A percentile compares a stretch with the other conserved stretches of the same genome.
These are phyloP conservation scores for Cremastobaeus sp. DNA, from an alignment of 2,888 invertebrate genomes.

Conservation along the genomic window DNA sequence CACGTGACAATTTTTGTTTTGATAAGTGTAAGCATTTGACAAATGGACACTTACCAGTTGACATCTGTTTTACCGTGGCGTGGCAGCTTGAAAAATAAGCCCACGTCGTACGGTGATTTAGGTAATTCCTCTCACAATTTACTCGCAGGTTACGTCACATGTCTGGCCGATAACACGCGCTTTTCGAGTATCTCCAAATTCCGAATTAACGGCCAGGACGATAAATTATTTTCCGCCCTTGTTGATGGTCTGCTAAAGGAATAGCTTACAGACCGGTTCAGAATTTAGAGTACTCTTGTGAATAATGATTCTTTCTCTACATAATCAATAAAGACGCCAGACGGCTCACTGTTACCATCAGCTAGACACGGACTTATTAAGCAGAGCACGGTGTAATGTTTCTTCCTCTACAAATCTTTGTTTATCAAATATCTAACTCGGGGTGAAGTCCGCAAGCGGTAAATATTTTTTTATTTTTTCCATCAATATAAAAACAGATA, in stretches of 20 bases:
- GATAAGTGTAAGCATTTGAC: slow-evolving; percentile 11
- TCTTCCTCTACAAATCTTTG: too few species aligned
- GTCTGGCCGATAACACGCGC: slow-evolving; percentile 39
- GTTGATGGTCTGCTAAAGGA: slow-evolving; percentile 37
- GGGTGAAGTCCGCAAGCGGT: too few species aligned
- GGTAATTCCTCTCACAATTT: slow-evolving; percentile 43
- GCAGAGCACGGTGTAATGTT: not conserved
- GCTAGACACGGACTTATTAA: slow-evolving; percentile 10
- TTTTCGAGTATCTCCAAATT: slow-evolving; percentile 36
- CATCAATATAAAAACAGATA: too few species aligned
- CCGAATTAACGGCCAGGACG: slow-evolving; percentile 45
- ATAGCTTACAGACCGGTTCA: slow-evolving; percentile 37
- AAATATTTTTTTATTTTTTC: not conserved
- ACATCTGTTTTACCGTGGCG: slow-evolving; percentile 22
- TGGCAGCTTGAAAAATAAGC: slow-evolving; percentile 22
- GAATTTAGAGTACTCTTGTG: slow-evolving; percentile 51
- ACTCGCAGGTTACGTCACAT: slow-evolving; percentile 21
- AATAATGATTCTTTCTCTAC: slow-evolving; percentile 54
- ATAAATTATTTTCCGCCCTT: slow-evolving; percentile 44
- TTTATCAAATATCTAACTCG: too few species aligned
- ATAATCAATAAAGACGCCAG: slow-evolving; percentile 43
- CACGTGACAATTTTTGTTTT: not conserved
- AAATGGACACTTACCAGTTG: slow-evolving; percentile 11
- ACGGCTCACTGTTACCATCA: slow-evolving; percentile 15
- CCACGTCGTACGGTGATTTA: slow-evolving; percentile 10